Conservation (phyloP, 2,888 invertebrate species). For the Maniola hyperantus region DNA sequence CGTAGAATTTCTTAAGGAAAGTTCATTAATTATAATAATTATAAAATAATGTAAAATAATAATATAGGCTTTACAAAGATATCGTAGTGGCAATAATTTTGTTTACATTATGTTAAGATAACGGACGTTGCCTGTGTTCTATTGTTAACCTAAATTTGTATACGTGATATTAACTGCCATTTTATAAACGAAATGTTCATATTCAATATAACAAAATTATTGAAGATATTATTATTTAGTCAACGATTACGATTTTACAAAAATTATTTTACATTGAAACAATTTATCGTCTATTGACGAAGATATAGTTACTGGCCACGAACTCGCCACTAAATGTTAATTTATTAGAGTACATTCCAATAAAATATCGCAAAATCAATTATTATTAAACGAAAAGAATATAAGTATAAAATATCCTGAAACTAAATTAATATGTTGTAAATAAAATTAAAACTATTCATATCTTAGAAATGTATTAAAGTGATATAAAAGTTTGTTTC, state of each 20-base stretch:
- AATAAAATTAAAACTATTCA: constrained; percentile 74
- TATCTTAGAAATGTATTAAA: constrained; percentile 78
- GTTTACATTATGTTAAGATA: constrained; percentile 49
- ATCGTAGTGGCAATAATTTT: constrained; percentile 67
- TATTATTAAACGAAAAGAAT: constrained; percentile 32
- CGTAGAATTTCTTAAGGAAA: constrained; percentile 31
- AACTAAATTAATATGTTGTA: constrained; percentile 51
- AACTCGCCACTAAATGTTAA: constrained; percentile 28
- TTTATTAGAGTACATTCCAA: constrained; percentile 20
- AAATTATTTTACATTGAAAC: constrained; percentile 41
- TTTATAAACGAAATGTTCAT: constrained; percentile 59
- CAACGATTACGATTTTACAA: constrained; percentile 40
- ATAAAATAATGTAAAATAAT: constrained; percentile 4
- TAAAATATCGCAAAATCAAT: constrained; percentile 29
- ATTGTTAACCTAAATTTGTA: constrained; percentile 63
- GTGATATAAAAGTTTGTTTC: constrained; percentile 75
- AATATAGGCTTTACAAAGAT: constrained; percentile 43
- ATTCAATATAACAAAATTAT: constrained; percentile 53
- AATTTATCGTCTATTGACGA: constrained; percentile 44
- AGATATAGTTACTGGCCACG: constrained; percentile 28
- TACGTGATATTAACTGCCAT: constrained; percentile 79
- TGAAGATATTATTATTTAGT: constrained; percentile 40
- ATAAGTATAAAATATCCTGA: constrained; percentile 38
- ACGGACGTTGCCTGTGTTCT: constrained; percentile 55
- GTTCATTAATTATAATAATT: constrained; percentile 41